Conservation (phyloP, 2,113 vertebrate species). For the Oryzias curvinotus region DNA sequence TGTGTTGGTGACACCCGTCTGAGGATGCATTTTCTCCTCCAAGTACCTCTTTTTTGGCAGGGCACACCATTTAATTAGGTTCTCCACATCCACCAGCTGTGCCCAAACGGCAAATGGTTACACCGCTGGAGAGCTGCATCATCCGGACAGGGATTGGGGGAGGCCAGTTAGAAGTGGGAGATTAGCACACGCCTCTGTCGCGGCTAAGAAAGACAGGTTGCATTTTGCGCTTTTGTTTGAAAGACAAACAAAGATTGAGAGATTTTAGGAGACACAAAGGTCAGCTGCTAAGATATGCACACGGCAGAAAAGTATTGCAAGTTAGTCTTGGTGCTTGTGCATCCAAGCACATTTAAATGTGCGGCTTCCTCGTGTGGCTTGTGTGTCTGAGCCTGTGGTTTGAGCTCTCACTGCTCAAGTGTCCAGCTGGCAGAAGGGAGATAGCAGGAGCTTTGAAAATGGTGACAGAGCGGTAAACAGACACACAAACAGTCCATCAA, state of each 20-base stretch:
- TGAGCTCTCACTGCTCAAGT: constrained; percentile 52
- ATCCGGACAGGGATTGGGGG: constrained; percentile 43
- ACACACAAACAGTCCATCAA: constrained; percentile 58
- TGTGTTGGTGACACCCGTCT: constrained; percentile 8
- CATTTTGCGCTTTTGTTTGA: constrained; percentile 50
- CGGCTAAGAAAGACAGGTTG: constrained; percentile 21
- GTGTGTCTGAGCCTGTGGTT: constrained; percentile 27
- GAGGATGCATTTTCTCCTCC: constrained; percentile 59
- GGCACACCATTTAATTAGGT: constrained; percentile 65
- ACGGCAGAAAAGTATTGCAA: constrained; percentile 10
- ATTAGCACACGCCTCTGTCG: constrained; percentile 45
- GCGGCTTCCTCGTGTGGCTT: constrained; percentile 17
- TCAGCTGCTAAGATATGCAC: constrained; percentile 26
- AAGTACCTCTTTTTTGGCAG: constrained; percentile 58
- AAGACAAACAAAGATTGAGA: constrained; percentile 54
- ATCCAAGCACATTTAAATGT: constrained; percentile 33
- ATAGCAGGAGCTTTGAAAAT: constrained; percentile 68
- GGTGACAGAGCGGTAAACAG: constrained; percentile 57
- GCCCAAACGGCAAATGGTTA: constrained; percentile 65
- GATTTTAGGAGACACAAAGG: constrained; percentile 51
- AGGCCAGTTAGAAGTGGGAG: constrained; percentile 52
- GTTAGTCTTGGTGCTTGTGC: constrained; percentile 7
- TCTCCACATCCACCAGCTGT: constrained; percentile 68
- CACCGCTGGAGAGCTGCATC: constrained; percentile 51
- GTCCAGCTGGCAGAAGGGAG: constrained; percentile 70